Evolutionary conservation across 2,888 invertebrate species (phyloP).

Genomic region (Nephrotoma appendiculata): DNA sequence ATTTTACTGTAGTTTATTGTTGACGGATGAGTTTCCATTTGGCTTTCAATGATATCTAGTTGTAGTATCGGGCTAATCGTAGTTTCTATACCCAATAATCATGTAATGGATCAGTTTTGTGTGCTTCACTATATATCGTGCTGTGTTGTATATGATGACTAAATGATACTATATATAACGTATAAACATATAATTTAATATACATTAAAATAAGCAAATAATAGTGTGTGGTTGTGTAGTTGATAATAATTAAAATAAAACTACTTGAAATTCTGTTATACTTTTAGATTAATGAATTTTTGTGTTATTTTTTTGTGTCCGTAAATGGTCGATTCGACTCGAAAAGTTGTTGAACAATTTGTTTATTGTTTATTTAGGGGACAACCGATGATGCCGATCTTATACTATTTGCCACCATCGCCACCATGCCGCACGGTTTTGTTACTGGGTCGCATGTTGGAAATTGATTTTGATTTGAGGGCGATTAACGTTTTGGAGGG

Average conservation of each 20-base stretch:
- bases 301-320: not conserved
- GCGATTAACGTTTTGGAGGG: constrained; percentile 37
- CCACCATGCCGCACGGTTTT: constrained; percentile 44
- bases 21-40: not conserved
- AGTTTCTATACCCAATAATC: not conserved
- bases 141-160: not conserved
- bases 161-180: not conserved
- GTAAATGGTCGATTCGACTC: constrained; percentile 12
- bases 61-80: not conserved
- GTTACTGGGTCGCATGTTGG: constrained; percentile 42
- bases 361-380: constrained; percentile 31
- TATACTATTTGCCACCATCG: constrained; percentile 44
- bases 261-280: not conserved
- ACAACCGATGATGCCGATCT: constrained; percentile 28
- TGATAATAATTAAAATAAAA: not conserved
- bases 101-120: not conserved
- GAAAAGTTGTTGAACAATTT: constrained; percentile 31
- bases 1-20: not conserved
- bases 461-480: constrained; percentile 44
- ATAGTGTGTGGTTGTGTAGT: not conserved
- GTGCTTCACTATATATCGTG: not conserved
- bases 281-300: not conserved
- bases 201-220: not conserved
- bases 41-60: not conserved
- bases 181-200: not conserved